phyloP scores from a whole-genome alignment of 1,140 invertebrate species.

The Euglossa dilemma region DNA sequence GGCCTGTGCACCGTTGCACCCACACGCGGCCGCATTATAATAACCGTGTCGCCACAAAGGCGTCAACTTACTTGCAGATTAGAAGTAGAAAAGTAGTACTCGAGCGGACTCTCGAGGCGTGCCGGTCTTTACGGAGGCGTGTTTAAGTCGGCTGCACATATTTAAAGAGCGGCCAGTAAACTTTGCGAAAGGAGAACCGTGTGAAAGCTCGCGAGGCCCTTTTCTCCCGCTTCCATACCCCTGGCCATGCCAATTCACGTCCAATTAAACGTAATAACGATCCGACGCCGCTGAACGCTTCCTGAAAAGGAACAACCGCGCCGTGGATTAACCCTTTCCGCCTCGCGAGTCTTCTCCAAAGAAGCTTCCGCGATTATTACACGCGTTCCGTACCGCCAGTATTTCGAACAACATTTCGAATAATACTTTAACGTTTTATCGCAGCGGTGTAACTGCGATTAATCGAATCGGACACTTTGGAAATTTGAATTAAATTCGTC shows the following conservation, averaged over 20 bases:
- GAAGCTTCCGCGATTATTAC: too few relatives aligned
- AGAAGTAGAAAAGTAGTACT: conserved; percentile 48
- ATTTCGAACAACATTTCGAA: too few relatives aligned
- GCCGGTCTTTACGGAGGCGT: conserved; percentile 18
- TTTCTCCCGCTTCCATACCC: not conserved
- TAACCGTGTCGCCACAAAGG: conserved; percentile 34
- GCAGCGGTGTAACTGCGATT: too few relatives aligned
- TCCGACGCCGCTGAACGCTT: not conserved
- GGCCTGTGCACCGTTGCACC: not conserved
- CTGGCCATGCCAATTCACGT: not conserved
- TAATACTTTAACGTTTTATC: too few relatives aligned
- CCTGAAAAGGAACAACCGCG: conserved; percentile 6
- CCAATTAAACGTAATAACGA: conserved; percentile 49
- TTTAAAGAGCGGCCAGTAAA: conserved; percentile 41
- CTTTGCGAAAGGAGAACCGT: conserved; percentile 21
- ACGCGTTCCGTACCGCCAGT: too few relatives aligned
- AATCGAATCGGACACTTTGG: too few relatives aligned
- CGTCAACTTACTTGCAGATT: conserved; percentile 40
- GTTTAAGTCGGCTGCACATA: conserved; percentile 34
- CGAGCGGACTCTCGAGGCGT: conserved; percentile 22
- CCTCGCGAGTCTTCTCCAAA: not conserved
- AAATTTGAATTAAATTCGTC: too few relatives aligned
- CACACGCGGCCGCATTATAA: not conserved
- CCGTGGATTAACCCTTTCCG: not conserved
- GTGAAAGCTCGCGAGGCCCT: conserved; percentile 20